phyloP scores from a whole-genome alignment of 37 sponge, comb jelly and placozoan species.

The Spongia lamella region DNA sequence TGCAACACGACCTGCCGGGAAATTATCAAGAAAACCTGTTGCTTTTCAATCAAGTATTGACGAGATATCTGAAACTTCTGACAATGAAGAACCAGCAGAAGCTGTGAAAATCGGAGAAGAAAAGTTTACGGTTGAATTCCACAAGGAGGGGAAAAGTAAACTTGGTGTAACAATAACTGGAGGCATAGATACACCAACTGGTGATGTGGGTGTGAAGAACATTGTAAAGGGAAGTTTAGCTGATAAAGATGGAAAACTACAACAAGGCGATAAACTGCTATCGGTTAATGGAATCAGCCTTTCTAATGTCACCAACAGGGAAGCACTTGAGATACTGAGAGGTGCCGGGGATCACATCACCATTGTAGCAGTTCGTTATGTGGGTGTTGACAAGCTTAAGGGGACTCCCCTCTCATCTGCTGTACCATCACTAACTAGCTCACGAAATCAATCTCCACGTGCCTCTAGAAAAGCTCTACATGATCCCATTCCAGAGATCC shows the following conservation, averaged over 20 bases:
- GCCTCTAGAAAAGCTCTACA: too few species aligned
- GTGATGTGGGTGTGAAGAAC: constrained; percentile 49
- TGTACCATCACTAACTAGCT: too few species aligned
- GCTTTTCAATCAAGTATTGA: constrained; percentile 11
- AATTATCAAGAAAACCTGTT: background rate
- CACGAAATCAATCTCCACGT: too few species aligned
- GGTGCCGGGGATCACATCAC: constrained; percentile 41
- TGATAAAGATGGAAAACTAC: constrained; percentile 44
- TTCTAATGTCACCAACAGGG: constrained; percentile 35
- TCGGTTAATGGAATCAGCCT: constrained; percentile 63
- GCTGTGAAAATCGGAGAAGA: constrained; percentile 2
- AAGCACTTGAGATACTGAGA: constrained; percentile 50
- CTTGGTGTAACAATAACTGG: constrained; percentile 63
- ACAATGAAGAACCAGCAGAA: background rate
- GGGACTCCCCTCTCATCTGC: too few species aligned
- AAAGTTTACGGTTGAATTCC: constrained; percentile 5
- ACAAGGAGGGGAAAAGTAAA: background rate
- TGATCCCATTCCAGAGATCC: too few species aligned
- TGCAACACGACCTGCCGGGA: too few species aligned
- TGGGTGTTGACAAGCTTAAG: too few species aligned
- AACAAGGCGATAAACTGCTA: constrained; percentile 56
- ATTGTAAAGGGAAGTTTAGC: constrained; percentile 51
- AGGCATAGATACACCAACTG: constrained; percentile 45
- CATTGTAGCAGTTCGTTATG: constrained; percentile 17
- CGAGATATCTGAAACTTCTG: constrained; percentile 11